Base-by-base conservation (phyloP, 2,113 vertebrate genomes). In the Rostratula benghalensis region DNA sequence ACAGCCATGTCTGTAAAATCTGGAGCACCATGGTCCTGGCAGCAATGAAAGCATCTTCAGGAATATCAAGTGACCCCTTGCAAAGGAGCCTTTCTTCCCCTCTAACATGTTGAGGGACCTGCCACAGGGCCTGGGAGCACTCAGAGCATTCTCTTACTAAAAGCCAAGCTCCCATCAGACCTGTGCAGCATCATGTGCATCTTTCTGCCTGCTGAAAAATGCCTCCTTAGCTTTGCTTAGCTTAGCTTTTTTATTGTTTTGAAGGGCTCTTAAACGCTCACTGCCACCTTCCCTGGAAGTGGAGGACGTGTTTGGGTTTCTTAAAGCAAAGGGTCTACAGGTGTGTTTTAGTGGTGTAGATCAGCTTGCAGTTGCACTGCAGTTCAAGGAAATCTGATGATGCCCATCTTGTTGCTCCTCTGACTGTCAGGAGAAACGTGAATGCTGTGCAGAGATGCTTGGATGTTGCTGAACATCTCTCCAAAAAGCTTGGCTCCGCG, bases 101-200 rank as follows among this genome's bases (percentile, higher is more conserved):
- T 39, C 48, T 25, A 61, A 73, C 4, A 0, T 39, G 41, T 21
- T 5, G 6, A 48, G 24, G 37, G 27, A 75, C n/a, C 27, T 71
- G 4, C 71, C 19, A 4, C 1, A 3, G 56, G 73, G 75, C 35
- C 12, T 7, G 6, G 67, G 56, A 80, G 33, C 33, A 22, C 28
- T 59, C 2, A 2, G 33, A 83, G 27, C 39, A 6, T 69, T 74
- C 4, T 1, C 20, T 73, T 0, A 0, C 23, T 37, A 24, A 31
- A 87, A 59, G 22, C 23, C 7, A 12, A 7, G n/a, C 46, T 86
- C 31, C 87, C 51, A 6, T 43, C 79, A 56, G 60, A 75, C 30
- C 35, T 75, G 33, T 8, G 3, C 67, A 22, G 25, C 10, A 3
- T 41, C 15, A 31, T 28, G 31, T 80, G n/a, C 39, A 33, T 54